These are phyloP conservation scores for Phasia obesa DNA, from an alignment of 2,888 invertebrate genomes.

Conservation along the genomic window DNA sequence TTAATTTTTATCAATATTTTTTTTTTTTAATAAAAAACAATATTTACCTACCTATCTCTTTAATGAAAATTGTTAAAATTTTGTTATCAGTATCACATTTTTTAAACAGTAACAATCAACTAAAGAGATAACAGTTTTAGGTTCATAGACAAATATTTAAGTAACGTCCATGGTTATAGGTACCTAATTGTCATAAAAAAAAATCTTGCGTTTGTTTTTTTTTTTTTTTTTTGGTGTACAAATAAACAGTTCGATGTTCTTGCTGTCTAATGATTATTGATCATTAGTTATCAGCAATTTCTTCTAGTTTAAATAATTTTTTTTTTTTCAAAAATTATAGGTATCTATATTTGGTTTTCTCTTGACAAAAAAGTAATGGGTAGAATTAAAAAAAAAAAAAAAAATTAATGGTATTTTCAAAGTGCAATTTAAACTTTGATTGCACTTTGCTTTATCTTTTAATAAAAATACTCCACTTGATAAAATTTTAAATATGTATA, in stretches of 20 bases:
- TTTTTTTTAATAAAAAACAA: conserved; percentile 3
- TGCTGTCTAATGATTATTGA: conserved; percentile 26
- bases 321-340: background rate
- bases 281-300: conserved; percentile 32
- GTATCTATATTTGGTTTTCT: conserved; percentile 8
- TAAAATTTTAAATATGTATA: no score
- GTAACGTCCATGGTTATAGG: background rate
- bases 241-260: conserved; percentile 7
- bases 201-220: background rate
- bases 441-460: no score
- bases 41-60: conserved; percentile 53
- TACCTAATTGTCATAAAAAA: conserved; percentile 18
- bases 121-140: conserved; percentile 31
- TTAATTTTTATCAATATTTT: background rate
- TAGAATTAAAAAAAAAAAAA: no score
- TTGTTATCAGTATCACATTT: conserved; percentile 45
- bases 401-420: no score
- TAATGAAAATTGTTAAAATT: conserved; percentile 65
- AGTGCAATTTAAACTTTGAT: no score
- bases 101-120: conserved; percentile 28
- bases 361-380: background rate
- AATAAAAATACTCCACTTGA: no score
- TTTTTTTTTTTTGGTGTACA: background rate
- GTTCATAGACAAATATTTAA: background rate
- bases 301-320: background rate